Base-by-base conservation (phyloP, 2,113 vertebrate genomes). In the Nothoprocta perdicaria region DNA sequence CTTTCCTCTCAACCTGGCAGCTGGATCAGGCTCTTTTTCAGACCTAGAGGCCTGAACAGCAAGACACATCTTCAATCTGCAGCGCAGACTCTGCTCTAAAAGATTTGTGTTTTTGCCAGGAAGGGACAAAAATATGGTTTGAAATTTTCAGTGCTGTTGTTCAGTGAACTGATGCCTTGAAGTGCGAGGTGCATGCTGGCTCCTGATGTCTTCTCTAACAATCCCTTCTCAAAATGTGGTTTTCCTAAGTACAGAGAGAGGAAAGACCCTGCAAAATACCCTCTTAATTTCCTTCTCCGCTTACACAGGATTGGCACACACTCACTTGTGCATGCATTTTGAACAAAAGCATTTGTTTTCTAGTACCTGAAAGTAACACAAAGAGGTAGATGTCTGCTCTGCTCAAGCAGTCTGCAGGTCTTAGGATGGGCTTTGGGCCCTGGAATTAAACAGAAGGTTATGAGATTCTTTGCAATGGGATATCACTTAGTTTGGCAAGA, bases 1-100 rank as follows among this genome's bases (percentile, higher is more conserved):
- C 29, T 80, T 91, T 33, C 26, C 73, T 92, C 89, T 88, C 83
- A 95, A 94, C 8, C 17, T 91, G 69, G 92, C 93, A 95, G 88
- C 83, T 90, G 85, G 80, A 86, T 76, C 50, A 57, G 52, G 76
- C 22, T 90, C 57, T 74, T 91, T 61, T 88, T 92, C 92, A 73
- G 84, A 88, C 77, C 69, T 84, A 72, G 76, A 94, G 83, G 91
- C 86, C 83, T 61, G 85, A 91, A 77, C 73, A 89, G 55, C 73
- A 80, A 77, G 94, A 78, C 79, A 43, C 69, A 9, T 71, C 91
- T 33, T 87, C 53, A 33, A 88, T 94, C 65, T 78, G 77, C 65
- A 83, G 46, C 31, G 57, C 76, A 94, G 76, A 78, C 61, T 65
- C 66, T 55, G 43, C 38, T 82, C 38, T 50, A 40, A 87, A 92